These are phyloP conservation scores for Holcopasites calliopsidis DNA, from an alignment of 1,140 invertebrate species.

Conservation along the genomic window DNA sequence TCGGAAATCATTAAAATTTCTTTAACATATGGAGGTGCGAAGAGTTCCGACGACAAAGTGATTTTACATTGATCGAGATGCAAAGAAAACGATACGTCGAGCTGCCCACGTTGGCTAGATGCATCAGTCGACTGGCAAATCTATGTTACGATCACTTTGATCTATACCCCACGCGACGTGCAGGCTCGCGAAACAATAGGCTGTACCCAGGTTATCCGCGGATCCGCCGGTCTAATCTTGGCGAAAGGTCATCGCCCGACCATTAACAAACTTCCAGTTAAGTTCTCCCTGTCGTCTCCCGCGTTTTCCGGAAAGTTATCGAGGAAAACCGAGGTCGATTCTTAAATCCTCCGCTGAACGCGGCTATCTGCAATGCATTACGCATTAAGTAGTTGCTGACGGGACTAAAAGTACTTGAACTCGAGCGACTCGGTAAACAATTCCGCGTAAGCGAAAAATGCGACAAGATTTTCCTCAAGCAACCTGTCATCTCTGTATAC, in stretches of 20 bases:
- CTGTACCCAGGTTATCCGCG: neutral
- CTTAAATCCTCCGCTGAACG: no score
- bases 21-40: neutral
- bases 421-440: neutral
- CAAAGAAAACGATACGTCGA: no score
- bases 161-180: slow-evolving; percentile 7
- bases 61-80: no score
- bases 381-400: neutral
- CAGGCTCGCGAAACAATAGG: slow-evolving; percentile 18
- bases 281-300: slow-evolving; percentile 1
- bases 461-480: neutral
- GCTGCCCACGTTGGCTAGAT: no score
- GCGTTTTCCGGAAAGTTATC: no score
- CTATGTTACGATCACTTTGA: slow-evolving; percentile 29
- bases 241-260: slow-evolving; percentile 31
- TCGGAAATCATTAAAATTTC: neutral
- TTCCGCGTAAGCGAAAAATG: neutral
- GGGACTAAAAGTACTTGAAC: neutral
- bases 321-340: neutral
- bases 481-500: neutral
- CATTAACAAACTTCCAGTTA: slow-evolving; percentile 33
- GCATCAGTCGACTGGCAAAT: no score
- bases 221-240: slow-evolving; percentile 16
- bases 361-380: neutral
- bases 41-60: no score